phyloP scores from a whole-genome alignment of 2,113 vertebrate species.

The Ploceus nigricollis region DNA sequence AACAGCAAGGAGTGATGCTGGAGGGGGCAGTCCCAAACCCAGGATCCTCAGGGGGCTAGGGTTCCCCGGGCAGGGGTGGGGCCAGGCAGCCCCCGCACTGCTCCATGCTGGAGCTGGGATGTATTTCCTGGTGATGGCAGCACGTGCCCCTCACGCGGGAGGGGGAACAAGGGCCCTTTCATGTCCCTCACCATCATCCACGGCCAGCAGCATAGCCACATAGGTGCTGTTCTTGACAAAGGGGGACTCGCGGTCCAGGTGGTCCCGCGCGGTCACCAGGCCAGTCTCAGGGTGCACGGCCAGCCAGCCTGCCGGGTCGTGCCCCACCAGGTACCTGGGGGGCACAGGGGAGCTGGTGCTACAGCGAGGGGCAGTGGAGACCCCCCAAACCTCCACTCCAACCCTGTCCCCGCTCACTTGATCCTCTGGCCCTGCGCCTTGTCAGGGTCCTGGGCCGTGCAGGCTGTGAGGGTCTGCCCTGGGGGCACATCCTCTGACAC shows the following conservation, averaged over 20 bases:
- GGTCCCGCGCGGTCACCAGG: constrained; percentile 60
- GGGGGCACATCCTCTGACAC: constrained; percentile 66
- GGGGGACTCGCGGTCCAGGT: constrained; percentile 81
- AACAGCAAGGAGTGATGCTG: not conserved
- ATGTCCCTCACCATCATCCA: constrained; percentile 78
- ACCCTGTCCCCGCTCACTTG: constrained; percentile 61
- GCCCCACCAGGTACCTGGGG: constrained; percentile 78
- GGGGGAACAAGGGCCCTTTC: constrained; percentile 10
- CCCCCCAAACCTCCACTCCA: no score
- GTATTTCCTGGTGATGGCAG: not conserved
- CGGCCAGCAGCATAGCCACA: constrained; percentile 71
- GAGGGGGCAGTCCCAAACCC: not conserved
- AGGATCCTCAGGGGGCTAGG: rapidly evolving
- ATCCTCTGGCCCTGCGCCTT: constrained; percentile 75
- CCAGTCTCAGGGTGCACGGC: constrained; percentile 70
- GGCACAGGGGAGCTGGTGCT: not conserved
- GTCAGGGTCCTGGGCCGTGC: constrained; percentile 84
- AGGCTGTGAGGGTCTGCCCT: constrained; percentile 46
- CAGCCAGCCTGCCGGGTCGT: constrained; percentile 81
- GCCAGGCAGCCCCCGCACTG: not conserved
- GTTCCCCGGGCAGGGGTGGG: not conserved
- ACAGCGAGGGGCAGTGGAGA: rapidly evolving
- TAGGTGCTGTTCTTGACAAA: constrained; percentile 79
- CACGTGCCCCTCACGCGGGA: not conserved
- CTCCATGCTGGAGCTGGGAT: not conserved